A percentile compares a stretch with the other conserved stretches of the same genome.
These are phyloP conservation scores for Erpornis zantholeuca DNA, from an alignment of 2,113 vertebrate genomes.

Conservation along the genomic window DNA sequence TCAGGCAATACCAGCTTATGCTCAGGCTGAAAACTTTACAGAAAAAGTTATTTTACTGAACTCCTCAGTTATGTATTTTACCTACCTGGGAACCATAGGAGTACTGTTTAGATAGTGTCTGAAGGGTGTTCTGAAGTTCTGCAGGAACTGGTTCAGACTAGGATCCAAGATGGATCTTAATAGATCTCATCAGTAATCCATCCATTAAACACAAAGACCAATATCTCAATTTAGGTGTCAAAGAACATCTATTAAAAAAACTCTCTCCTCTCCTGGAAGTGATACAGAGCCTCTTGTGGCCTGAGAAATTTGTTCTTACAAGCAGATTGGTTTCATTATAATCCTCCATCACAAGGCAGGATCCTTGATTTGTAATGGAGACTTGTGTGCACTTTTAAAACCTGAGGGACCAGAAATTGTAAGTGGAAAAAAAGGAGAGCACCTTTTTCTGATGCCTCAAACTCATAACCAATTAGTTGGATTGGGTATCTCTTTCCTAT, in stretches of 20 bases:
- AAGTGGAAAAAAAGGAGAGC: background rate
- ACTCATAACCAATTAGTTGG: background rate
- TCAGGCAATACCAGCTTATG: background rate
- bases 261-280: background rate
- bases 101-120: background rate
- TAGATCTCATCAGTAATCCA: background rate
- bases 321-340: background rate
- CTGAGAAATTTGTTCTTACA: background rate
- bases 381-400: background rate
- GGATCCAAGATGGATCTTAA: background rate
- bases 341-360: background rate
- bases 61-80: background rate
- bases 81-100: background rate
- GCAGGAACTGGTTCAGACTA: background rate
- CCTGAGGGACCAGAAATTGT: background rate
- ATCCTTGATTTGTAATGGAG: background rate
- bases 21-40: background rate
- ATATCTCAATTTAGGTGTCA: background rate
- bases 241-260: background rate
- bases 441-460: background rate
- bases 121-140: background rate
- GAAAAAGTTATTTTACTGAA: background rate
- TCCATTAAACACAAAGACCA: background rate
- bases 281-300: background rate
- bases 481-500: background rate